Conservation (phyloP, 1,140 invertebrate species). For the Sinonovacula constricta region DNA sequence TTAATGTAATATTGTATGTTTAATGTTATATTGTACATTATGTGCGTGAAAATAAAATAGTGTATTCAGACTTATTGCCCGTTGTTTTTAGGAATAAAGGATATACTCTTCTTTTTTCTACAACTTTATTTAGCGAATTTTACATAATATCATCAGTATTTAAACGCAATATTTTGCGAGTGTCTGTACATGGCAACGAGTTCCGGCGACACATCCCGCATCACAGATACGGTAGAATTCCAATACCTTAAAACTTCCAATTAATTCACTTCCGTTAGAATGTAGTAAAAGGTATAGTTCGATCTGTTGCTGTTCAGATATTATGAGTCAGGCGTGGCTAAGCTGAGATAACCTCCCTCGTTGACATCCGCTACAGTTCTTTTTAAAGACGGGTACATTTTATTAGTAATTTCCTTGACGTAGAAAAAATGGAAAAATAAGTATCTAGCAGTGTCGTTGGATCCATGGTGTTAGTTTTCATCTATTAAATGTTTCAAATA, state of each 20-base stretch:
- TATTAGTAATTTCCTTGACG: neutral
- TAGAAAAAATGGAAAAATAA: slow-evolving; percentile 13
- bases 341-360: too few species aligned
- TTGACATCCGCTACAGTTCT: too few species aligned
- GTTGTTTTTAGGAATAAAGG: too few species aligned
- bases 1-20: neutral
- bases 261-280: neutral
- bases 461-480: neutral
- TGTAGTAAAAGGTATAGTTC: slow-evolving; percentile 7
- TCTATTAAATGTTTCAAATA: slow-evolving; percentile 22
- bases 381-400: too few species aligned
- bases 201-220: slow-evolving; percentile 5
- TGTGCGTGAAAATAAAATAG: neutral
- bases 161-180: too few species aligned
- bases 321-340: neutral
- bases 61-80: neutral
- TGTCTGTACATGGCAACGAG: neutral
- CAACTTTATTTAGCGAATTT: neutral
- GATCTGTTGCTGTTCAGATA: neutral
- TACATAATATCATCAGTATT: too few species aligned
- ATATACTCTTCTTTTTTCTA: neutral
- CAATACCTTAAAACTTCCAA: slow-evolving; percentile 6
- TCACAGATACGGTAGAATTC: neutral
- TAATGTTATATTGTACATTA: slow-evolving; percentile 1
- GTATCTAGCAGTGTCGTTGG: neutral